Conservation (phyloP, 1,140 invertebrate species). For the Caenorhabditis latens region DNA sequence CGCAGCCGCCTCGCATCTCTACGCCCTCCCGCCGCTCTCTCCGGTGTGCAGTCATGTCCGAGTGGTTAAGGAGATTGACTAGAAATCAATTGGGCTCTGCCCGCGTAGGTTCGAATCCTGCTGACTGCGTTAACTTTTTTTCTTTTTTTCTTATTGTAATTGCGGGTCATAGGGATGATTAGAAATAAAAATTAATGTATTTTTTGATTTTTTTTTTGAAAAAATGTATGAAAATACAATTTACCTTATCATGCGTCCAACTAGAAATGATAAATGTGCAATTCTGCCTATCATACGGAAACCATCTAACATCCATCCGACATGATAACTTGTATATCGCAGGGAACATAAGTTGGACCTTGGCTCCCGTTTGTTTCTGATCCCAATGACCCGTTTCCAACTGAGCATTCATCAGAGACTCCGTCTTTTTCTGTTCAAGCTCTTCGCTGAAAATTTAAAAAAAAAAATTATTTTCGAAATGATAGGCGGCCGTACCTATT, state of each 20-base stretch:
- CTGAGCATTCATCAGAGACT: conserved; percentile 77
- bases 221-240: too few species aligned
- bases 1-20: neutral
- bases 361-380: conserved; percentile 67
- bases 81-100: conserved; percentile 69
- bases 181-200: too few species aligned
- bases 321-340: conserved; percentile 77
- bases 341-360: conserved; percentile 76
- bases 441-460: conserved; percentile 67
- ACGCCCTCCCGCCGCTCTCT: neutral
- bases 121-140: conserved; percentile 62
- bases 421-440: conserved; percentile 75
- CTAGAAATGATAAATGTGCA: conserved; percentile 77
- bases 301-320: conserved; percentile 73
- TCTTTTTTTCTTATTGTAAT: neutral
- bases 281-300: conserved; percentile 70
- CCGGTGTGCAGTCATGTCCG: conserved; percentile 60
- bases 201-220: neutral
- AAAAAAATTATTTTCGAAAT: too few species aligned
- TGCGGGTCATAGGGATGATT: neutral
- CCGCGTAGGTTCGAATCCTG: conserved; percentile 70
- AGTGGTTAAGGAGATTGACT: conserved; percentile 66
- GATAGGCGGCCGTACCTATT: too few species aligned
- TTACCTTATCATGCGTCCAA: conserved; percentile 75
- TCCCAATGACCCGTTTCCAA: conserved; percentile 76